Evolutionary conservation across 2,888 invertebrate genomes (phyloP), one percentile per base, ranked within the genome.

Genomic region (Micropterix aruncella): DNA sequence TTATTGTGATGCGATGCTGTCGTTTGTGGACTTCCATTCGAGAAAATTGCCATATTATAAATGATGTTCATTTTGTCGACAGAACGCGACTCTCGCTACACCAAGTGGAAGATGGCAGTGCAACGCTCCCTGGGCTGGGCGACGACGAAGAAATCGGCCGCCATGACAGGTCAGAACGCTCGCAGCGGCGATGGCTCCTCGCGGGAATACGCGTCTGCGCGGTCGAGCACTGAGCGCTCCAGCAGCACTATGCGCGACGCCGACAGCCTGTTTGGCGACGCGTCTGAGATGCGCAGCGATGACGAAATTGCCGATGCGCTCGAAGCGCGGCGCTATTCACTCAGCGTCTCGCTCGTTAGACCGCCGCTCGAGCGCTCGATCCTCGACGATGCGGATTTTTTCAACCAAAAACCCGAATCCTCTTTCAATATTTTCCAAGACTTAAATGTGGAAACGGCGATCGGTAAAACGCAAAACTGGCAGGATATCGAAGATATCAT

Each of bases 41-140:
- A n/a, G n/a, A n/a, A 27, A 7, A 27, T 27, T 27, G 5, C 5
- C 5, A 27, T 27, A 27, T 27, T 27, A 27, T 27, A 27, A 27
- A 27, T 27, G 12, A 27, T 5, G 5, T 27, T 27, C 27, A 42
- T 48, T 47, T 46, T 50, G 40, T 42, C 61, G 61, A 2, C 63
- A 83, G 89, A 92, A 59, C 79, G 93, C 45, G 81, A 87, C 58
- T 73, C 78, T 3, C 75, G 92, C 48, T 93, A 90, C 62, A 83
- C 79, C 4, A 86, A 88, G 64, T 95, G 95, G 95, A 93, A 92
- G 66, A 87, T 88, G 79, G 95, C 95, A 0, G 92, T 96, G 2
- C 82, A 91, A 56, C 77, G 93, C 19, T 88, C 91, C 36, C 75
- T 94, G 53, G 88, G 90, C 48, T 95, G 95, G 95, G 85, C 84